These are phyloP conservation scores for Yponomeuta malinellus DNA, from an alignment of 2,888 invertebrate species.

Conservation along the genomic window DNA sequence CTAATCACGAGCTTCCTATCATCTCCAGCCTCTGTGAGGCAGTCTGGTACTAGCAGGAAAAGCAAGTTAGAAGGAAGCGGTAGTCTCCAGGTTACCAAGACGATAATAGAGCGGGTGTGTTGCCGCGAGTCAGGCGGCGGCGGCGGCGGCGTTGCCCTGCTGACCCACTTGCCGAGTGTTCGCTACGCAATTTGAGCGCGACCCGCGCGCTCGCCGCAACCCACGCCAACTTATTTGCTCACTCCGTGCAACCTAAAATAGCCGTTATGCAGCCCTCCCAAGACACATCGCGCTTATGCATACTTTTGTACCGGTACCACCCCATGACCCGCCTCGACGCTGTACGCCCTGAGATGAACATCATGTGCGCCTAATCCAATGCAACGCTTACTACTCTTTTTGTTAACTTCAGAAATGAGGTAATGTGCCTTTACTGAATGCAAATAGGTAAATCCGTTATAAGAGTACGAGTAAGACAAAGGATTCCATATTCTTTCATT, in stretches of 20 bases:
- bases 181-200: slow-evolving; percentile 69
- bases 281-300: not conserved
- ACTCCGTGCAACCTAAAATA: slow-evolving; percentile 10
- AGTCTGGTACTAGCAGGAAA: not conserved
- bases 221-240: slow-evolving; percentile 11
- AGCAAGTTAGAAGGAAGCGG: not conserved
- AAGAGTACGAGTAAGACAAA: not conserved
- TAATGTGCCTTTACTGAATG: not conserved
- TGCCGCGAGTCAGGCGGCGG: slow-evolving; percentile 18
- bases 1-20: not conserved
- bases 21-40: not conserved
- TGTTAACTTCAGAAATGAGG: not conserved
- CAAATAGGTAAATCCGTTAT: not conserved
- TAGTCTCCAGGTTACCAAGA: slow-evolving; percentile 6
- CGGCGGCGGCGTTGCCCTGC: slow-evolving; percentile 56
- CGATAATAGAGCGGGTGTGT: slow-evolving; percentile 7
- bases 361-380: slow-evolving; percentile 7
- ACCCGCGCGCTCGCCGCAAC: slow-evolving; percentile 33
- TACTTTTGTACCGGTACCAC: not conserved
- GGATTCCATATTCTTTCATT: not conserved
- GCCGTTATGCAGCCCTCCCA: not conserved
- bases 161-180: slow-evolving; percentile 68
- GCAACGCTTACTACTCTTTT: not conserved
- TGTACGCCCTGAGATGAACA: slow-evolving; percentile 5
- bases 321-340: not conserved